A percentile compares a stretch with the other conserved stretches of the same genome.
phyloP scores from a whole-genome alignment of 2,113 vertebrate species.

The Ictalurus punctatus region DNA sequence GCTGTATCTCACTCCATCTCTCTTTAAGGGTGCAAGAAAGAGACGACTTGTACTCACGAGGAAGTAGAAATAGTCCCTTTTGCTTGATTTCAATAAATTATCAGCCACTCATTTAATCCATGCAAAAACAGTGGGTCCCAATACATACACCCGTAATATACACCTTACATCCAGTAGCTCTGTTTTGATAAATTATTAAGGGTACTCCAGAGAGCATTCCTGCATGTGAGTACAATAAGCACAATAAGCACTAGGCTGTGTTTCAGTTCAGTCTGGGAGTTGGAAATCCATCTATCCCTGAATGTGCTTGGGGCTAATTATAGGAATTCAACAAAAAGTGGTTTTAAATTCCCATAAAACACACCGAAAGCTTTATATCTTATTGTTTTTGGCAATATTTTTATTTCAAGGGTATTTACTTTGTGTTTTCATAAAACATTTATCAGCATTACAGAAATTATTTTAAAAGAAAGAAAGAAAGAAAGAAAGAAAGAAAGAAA shows the following conservation, averaged over 20 bases:
- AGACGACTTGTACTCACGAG: background rate
- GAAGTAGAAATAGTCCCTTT: background rate
- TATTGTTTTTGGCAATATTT: background rate
- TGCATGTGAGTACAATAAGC: background rate
- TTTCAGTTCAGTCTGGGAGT: background rate
- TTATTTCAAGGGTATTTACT: background rate
- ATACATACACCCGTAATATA: background rate
- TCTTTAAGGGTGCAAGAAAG: background rate
- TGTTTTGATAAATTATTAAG: conserved; percentile 18
- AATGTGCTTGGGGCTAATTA: background rate
- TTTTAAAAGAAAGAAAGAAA: background rate
- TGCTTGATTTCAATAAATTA: background rate
- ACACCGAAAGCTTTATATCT: background rate
- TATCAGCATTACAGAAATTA: background rate
- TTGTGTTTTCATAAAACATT: background rate
- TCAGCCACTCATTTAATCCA: background rate
- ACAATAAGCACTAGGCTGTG: background rate
- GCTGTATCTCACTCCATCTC: background rate
- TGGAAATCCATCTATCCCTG: background rate
- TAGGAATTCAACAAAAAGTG: background rate
- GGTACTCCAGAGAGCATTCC: background rate
- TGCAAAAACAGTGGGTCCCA: background rate
- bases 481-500: background rate
- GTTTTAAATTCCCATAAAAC: background rate
- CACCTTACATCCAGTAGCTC: background rate